Conservation (phyloP, 2,113 vertebrate species). For the Serinus canaria region DNA sequence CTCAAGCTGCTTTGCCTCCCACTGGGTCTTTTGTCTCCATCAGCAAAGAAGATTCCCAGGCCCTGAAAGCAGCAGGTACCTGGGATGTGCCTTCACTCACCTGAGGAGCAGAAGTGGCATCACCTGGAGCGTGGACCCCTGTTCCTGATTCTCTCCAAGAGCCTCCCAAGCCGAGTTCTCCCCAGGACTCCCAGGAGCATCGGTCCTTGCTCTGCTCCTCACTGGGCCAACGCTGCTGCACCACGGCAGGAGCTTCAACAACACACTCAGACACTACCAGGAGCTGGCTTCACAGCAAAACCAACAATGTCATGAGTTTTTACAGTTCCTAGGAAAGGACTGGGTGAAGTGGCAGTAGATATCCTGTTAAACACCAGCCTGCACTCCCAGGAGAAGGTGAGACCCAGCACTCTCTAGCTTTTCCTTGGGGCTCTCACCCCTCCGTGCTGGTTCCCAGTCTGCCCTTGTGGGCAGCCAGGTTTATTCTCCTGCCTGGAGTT, state of each 20-base stretch:
- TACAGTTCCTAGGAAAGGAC: not conserved
- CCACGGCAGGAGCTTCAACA: not conserved
- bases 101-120: not conserved
- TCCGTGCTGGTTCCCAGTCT: not conserved
- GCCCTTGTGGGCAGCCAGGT: not conserved
- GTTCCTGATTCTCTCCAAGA: accelerated
- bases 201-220: not conserved
- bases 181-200: accelerated
- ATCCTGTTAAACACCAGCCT: not conserved
- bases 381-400: not conserved
- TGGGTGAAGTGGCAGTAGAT: not conserved
- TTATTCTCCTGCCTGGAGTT: constrained; percentile 1
- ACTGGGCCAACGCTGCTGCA: not conserved
- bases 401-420: not conserved
- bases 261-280: not conserved
- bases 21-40: not conserved
- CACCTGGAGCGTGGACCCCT: accelerated
- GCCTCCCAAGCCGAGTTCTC: not conserved
- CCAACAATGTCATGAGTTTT: not conserved
- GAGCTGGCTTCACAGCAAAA: not conserved
- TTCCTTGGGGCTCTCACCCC: not conserved
- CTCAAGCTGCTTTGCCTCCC: not conserved
- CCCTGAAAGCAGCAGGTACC: not conserved
- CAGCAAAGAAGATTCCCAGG: not conserved
- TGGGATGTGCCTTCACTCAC: not conserved